A percentile compares a stretch with the other conserved stretches of the same genome.
Evolutionary conservation across 2,797 vertebrate genomes (phyloP).

Genomic region (Diplodus puntazzo): DNA sequence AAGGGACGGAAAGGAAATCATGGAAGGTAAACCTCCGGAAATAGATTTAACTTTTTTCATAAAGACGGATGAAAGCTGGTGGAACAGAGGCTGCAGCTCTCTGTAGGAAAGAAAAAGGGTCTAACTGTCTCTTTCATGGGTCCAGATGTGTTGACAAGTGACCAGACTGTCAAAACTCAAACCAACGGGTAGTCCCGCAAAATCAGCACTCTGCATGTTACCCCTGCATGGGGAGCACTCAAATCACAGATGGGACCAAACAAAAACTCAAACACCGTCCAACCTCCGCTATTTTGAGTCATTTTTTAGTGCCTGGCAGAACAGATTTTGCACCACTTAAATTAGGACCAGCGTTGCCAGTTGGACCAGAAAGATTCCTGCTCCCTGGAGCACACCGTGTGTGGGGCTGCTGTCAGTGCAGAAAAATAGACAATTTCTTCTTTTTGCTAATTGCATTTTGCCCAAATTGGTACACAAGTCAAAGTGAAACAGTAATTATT

Average conservation of each 20-base stretch:
- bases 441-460: neutral
- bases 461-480: neutral
- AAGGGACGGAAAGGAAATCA: no score
- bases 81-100: neutral
- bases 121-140: neutral
- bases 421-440: neutral
- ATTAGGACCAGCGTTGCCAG: no score
- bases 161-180: neutral
- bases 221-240: conserved; percentile 4
- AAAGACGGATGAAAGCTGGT: neutral
- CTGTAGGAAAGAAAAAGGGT: neutral
- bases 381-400: neutral
- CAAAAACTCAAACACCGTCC: neutral
- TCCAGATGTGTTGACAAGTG: conserved; percentile 1
- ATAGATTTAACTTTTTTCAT: neutral
- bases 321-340: no score
- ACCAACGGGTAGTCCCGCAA: neutral
- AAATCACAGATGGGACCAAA: neutral
- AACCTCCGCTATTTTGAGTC: no score
- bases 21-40: neutral
- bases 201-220: neutral
- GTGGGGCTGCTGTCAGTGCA: neutral
- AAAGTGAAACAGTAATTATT: neutral
- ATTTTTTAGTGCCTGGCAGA: no score
- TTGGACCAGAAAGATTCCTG: neutral